phyloP scores from a whole-genome alignment of 2,888 invertebrate species.

The Calameuta pallipes region DNA sequence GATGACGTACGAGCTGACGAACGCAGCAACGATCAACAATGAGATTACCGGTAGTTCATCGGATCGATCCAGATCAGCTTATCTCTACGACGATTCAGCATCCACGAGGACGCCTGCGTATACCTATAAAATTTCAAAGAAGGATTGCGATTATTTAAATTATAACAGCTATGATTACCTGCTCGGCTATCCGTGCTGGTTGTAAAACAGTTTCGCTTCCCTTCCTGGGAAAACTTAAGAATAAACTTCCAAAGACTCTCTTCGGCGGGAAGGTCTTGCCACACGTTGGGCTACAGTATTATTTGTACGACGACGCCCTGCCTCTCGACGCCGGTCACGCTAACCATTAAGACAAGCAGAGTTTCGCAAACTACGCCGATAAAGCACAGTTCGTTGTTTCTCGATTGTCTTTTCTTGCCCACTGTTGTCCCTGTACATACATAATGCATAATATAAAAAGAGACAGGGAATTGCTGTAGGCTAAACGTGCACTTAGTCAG shows the following conservation, averaged over 20 bases:
- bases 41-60: background rate
- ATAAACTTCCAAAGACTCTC: background rate
- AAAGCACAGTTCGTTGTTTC: background rate
- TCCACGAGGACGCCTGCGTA: background rate
- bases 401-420: background rate
- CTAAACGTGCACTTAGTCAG: no score
- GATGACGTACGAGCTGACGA: background rate
- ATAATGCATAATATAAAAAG: background rate
- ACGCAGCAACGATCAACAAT: background rate
- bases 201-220: background rate
- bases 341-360: background rate
- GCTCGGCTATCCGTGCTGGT: background rate
- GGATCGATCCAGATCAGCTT: background rate
- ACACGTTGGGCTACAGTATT: background rate
- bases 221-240: background rate
- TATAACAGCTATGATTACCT: background rate
- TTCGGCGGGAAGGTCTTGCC: background rate
- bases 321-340: background rate
- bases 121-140: background rate
- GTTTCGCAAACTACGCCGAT: background rate
- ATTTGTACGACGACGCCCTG: conserved; percentile 2
- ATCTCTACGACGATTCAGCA: background rate
- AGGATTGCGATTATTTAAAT: conserved; percentile 9
- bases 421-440: background rate
- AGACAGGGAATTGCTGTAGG: background rate